phyloP scores from a whole-genome alignment of 2,888 invertebrate species.

The Amphipyra berbera region DNA sequence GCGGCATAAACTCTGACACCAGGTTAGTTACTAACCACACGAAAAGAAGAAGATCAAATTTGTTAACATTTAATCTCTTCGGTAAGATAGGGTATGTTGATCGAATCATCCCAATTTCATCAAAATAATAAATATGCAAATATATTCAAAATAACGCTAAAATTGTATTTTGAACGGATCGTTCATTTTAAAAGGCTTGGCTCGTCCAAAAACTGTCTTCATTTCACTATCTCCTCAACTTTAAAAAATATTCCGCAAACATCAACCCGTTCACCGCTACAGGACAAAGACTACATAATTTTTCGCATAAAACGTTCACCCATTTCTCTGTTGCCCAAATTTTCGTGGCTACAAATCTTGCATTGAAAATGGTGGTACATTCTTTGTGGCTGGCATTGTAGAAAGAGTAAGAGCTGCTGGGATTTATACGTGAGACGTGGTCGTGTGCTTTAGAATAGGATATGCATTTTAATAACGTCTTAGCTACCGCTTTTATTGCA shows the following conservation, averaged over 20 bases:
- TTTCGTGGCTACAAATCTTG: constrained; percentile 54
- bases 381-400: constrained; percentile 43
- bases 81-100: too few relatives aligned
- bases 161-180: too few relatives aligned
- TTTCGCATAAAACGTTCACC: constrained; percentile 44
- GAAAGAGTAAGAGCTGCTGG: constrained; percentile 65
- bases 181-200: too few relatives aligned
- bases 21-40: too few relatives aligned
- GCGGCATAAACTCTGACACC: too few relatives aligned
- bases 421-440: constrained; percentile 68
- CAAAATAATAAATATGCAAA: too few relatives aligned
- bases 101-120: too few relatives aligned
- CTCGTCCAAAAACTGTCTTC: neutral
- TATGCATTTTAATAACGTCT: constrained; percentile 68
- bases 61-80: too few relatives aligned
- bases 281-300: constrained; percentile 28
- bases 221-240: neutral
- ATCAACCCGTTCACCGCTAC: constrained; percentile 22
- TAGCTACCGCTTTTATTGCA: constrained; percentile 51
- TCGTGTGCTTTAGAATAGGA: constrained; percentile 51
- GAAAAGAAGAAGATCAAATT: too few relatives aligned
- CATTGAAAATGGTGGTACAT: constrained; percentile 42
- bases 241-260: neutral
- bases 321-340: constrained; percentile 53
- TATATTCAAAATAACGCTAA: too few relatives aligned